Evolutionary conservation across 2,888 invertebrate species (phyloP).

Genomic region (Tricholauxania praeusta): DNA sequence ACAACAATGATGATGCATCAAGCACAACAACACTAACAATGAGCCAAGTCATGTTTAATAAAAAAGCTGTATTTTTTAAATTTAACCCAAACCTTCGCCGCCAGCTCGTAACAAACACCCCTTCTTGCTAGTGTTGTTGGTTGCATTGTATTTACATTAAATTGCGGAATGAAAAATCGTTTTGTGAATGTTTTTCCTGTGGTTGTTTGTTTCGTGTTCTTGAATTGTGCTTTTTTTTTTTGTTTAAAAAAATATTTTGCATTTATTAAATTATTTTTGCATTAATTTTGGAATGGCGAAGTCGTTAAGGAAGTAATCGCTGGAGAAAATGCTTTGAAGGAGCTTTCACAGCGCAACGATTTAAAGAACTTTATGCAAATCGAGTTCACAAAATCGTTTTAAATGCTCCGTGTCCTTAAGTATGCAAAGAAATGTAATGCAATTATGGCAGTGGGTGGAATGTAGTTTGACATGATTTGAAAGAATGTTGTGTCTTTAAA

Average conservation of each 20-base stretch:
- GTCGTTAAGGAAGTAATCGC: slow-evolving; percentile 14
- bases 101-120: too few species aligned
- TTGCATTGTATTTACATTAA: slow-evolving; percentile 18
- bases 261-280: slow-evolving; percentile 30
- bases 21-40: slow-evolving; percentile 21
- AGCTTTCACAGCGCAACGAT: not conserved
- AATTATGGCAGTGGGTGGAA: too few species aligned
- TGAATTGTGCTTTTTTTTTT: slow-evolving; percentile 12
- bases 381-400: not conserved
- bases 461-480: too few species aligned
- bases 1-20: not conserved
- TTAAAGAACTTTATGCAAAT: slow-evolving; percentile 7
- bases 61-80: not conserved
- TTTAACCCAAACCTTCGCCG: not conserved
- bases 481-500: too few species aligned
- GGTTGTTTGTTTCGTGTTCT: not conserved
- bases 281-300: not conserved
- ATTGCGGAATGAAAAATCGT: slow-evolving; percentile 34
- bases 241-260: slow-evolving; percentile 25
- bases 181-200: slow-evolving; percentile 20
- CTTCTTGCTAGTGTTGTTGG: not conserved
- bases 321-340: not conserved
- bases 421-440: slow-evolving; percentile 1
- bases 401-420: slow-evolving; percentile 15
- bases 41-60: not conserved